Percentiles rank a stretch among this genome's conserved stretches.
These are phyloP conservation scores for Poeciliopsis infans DNA, from an alignment of 2,797 vertebrate genomes.

Conservation along the genomic window DNA sequence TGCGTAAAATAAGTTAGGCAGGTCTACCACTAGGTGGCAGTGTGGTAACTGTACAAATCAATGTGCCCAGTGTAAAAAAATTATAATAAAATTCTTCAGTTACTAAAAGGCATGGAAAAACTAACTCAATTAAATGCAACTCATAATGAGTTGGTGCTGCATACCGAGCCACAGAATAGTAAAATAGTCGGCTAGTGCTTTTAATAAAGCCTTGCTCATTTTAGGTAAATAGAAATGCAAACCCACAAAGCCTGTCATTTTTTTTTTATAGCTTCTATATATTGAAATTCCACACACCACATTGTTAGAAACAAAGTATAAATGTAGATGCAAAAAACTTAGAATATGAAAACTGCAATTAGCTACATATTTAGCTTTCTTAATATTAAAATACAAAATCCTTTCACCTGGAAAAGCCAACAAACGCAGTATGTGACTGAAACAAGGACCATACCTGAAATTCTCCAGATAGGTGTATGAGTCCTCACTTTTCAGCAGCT, in stretches of 20 bases:
- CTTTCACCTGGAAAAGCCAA: neutral
- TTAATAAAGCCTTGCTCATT: constrained; percentile 25
- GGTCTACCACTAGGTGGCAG: constrained; percentile 60
- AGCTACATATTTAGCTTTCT: neutral
- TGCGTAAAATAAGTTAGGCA: neutral
- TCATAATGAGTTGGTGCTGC: neutral
- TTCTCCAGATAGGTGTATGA: constrained; percentile 87
- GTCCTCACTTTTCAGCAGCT: constrained; percentile 88
- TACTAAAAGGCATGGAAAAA: neutral
- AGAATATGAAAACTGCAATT: neutral
- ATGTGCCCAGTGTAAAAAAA: neutral
- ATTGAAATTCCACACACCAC: constrained; percentile 26
- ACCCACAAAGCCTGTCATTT: constrained; percentile 57
- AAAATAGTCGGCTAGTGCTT: neutral
- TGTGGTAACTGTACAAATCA: constrained; percentile 3
- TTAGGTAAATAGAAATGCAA: constrained; percentile 30
- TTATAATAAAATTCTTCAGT: neutral
- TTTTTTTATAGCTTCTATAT: constrained; percentile 40
- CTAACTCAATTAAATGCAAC: neutral
- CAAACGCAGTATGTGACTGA: neutral
- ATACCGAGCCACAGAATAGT: neutral
- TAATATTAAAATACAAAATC: neutral
- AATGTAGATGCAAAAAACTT: neutral
- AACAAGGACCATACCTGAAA: constrained; percentile 83
- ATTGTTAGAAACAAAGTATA: neutral